These are phyloP conservation scores for Globodera rostochiensis DNA, from an alignment of 1,140 invertebrate species.

Conservation along the genomic window DNA sequence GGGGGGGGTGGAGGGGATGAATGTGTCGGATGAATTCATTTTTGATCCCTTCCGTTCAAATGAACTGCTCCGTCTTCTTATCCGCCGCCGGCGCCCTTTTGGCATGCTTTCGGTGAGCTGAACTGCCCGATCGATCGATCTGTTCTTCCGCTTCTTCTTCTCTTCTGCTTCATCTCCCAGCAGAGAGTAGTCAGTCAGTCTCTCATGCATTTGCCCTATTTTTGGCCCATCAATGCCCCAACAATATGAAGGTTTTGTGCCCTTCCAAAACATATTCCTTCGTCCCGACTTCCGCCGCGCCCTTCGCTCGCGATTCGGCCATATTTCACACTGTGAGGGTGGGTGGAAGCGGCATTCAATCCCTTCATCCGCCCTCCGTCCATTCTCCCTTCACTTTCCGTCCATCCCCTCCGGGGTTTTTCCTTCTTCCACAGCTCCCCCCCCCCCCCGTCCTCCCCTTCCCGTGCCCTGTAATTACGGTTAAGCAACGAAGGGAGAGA, in stretches of 20 bases:
- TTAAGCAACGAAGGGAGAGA: constrained; percentile 15
- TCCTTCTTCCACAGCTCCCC: background rate
- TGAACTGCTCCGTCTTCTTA: too few relatives aligned
- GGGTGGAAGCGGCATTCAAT: background rate
- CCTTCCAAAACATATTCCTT: background rate
- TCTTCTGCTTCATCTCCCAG: background rate
- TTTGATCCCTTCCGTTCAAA: too few relatives aligned
- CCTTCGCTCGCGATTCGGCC: constrained; percentile 25
- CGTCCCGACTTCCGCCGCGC: background rate
- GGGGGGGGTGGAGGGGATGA: background rate
- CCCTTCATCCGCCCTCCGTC: background rate
- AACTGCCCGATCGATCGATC: background rate
- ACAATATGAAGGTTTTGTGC: background rate
- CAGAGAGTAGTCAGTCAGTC: too few relatives aligned
- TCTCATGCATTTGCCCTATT: too few relatives aligned
- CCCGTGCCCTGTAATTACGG: constrained; percentile 31
- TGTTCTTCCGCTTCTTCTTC: background rate
- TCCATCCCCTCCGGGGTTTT: background rate
- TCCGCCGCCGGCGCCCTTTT: too few relatives aligned
- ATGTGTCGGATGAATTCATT: background rate
- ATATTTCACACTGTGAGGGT: constrained; percentile 27
- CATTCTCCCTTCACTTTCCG: background rate
- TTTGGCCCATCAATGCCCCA: too few relatives aligned
- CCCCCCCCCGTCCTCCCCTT: constrained; percentile 3
- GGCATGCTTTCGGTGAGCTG: background rate